These are phyloP conservation scores for Sebastes fasciatus DNA, from an alignment of 2,113 vertebrate species.

Conservation along the genomic window DNA sequence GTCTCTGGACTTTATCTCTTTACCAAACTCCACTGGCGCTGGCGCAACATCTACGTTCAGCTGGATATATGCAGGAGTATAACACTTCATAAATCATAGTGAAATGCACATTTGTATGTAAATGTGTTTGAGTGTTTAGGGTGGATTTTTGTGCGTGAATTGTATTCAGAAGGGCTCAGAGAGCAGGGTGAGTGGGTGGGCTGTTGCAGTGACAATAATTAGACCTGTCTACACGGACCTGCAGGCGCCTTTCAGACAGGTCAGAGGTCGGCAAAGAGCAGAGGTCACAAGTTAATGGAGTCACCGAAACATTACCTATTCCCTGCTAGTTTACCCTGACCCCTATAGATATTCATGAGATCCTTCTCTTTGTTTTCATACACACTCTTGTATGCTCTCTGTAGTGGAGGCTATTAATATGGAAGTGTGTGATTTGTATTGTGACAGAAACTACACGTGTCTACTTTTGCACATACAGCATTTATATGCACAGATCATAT, in stretches of 20 bases:
- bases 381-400: not conserved
- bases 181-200: conserved; percentile 23
- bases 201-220: conserved; percentile 31
- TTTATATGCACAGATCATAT: conserved; percentile 23
- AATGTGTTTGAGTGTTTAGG: not conserved
- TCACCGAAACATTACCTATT: not conserved
- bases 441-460: not conserved
- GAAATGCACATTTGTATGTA: conserved; percentile 33
- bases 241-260: conserved; percentile 19
- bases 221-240: conserved; percentile 28
- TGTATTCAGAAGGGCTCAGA: not conserved
- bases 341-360: conserved; percentile 26
- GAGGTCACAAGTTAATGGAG: conserved; percentile 30
- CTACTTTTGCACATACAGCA: not conserved
- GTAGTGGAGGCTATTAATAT: conserved; percentile 1
- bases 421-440: conserved; percentile 6
- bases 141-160: not conserved
- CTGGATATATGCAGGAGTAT: not conserved
- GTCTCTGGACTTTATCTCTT: conserved; percentile 3
- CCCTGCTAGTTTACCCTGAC: not conserved
- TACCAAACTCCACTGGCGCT: not conserved
- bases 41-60: not conserved
- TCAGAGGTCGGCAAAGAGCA: conserved; percentile 38
- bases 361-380: not conserved
- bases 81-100: conserved; percentile 4